Percentiles rank a stretch among this genome's conserved stretches.
Evolutionary conservation across 2,113 vertebrate species (phyloP).

Genomic region (Halichoeres trimaculatus): DNA sequence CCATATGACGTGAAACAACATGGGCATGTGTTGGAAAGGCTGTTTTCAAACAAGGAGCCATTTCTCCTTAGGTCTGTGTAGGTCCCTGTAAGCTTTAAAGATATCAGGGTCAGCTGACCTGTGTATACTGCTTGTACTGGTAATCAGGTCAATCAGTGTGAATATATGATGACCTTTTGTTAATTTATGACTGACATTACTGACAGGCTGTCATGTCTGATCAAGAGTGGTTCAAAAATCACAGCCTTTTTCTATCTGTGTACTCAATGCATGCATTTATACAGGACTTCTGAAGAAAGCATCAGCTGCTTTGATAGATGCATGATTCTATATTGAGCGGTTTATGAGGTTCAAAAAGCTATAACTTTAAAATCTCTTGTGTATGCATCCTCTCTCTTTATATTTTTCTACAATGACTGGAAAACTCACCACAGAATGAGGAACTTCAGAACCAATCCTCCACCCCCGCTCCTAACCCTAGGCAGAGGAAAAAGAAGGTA

Average conservation of each 20-base stretch:
- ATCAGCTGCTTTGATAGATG: not conserved
- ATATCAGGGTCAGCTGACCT: conserved; percentile 64
- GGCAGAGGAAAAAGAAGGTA: conserved; percentile 76
- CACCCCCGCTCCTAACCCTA: conserved; percentile 9
- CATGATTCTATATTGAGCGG: no score
- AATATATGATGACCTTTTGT: conserved; percentile 12
- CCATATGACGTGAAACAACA: conserved; percentile 40
- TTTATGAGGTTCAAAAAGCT: no score
- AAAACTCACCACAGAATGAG: conserved; percentile 11
- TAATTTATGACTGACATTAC: not conserved
- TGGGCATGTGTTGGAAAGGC: conserved; percentile 66
- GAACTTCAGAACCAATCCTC: conserved; percentile 24
- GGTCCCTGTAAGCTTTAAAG: conserved; percentile 42
- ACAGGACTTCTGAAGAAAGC: not conserved
- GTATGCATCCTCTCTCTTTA: not conserved
- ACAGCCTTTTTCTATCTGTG: not conserved
- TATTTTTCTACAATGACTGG: conserved; percentile 44
- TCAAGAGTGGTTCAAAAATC: no score
- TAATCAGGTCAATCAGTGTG: conserved; percentile 27
- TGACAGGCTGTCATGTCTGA: not conserved
- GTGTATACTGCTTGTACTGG: not conserved
- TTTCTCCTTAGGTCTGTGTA: conserved; percentile 32
- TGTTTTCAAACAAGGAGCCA: conserved; percentile 41
- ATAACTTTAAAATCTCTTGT: not conserved
- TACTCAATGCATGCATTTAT: not conserved